These are phyloP conservation scores for Limenitis arthemis DNA, from an alignment of 2,888 invertebrate genomes.

Conservation along the genomic window DNA sequence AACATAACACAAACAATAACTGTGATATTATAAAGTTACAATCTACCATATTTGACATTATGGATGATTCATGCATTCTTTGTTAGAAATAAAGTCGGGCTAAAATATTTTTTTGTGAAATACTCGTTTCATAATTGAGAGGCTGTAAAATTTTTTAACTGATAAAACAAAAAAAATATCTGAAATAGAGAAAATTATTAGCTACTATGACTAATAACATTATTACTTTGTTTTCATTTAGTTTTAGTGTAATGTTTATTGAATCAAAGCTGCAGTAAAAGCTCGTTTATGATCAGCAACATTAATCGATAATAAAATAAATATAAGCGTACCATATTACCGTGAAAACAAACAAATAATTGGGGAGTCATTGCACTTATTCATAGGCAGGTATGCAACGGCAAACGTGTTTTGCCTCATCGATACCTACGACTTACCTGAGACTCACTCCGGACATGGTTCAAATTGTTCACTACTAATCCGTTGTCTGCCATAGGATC, in stretches of 20 bases:
- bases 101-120: no score
- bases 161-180: no score
- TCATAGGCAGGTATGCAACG: slow-evolving; percentile 58
- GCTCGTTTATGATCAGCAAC: background rate
- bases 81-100: background rate
- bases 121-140: no score
- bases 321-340: slow-evolving; percentile 15
- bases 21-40: no score
- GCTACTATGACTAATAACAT: no score
- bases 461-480: slow-evolving; percentile 66
- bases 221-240: background rate
- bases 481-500: slow-evolving; percentile 66
- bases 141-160: no score
- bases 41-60: no score
- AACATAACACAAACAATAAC: no score
- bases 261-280: background rate
- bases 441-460: slow-evolving; percentile 66
- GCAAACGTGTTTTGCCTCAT: slow-evolving; percentile 62
- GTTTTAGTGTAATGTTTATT: background rate
- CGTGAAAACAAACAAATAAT: slow-evolving; percentile 41
- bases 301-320: background rate
- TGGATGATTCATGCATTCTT: background rate
- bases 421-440: slow-evolving; percentile 64
- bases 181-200: no score
- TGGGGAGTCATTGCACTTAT: slow-evolving; percentile 62